A percentile compares a stretch with the other conserved stretches of the same genome.
Evolutionary conservation across 2,113 vertebrate genomes (phyloP).

Genomic region (Prietella phreatophila): DNA sequence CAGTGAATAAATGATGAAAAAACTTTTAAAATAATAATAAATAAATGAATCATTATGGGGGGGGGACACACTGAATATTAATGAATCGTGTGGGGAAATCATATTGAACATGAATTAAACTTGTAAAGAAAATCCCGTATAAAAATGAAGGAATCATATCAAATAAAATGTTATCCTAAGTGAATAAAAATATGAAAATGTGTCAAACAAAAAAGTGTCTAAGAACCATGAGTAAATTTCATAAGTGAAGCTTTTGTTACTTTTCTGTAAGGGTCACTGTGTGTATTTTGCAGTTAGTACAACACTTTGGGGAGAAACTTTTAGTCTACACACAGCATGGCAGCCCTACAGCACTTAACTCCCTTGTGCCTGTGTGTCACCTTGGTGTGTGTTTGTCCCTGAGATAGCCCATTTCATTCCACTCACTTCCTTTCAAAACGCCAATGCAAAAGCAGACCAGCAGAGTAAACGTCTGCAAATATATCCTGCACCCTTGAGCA

Average conservation of each 20-base stretch:
- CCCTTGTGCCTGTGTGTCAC: conserved; percentile 26
- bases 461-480: conserved; percentile 34
- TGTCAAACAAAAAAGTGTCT: background rate
- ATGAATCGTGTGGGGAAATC: background rate
- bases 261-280: background rate
- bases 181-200: background rate
- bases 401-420: conserved; percentile 26
- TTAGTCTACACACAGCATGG: background rate
- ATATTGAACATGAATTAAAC: background rate
- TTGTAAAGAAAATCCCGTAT: background rate
- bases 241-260: background rate
- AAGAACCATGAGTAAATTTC: background rate
- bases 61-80: background rate
- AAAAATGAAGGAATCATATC: background rate
- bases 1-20: background rate
- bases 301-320: background rate
- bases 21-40: background rate
- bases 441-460: conserved; percentile 6
- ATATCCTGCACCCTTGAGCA: conserved; percentile 42
- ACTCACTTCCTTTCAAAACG: conserved; percentile 51
- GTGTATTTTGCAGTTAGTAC: conserved; percentile 9
- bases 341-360: conserved; percentile 14
- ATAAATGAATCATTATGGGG: background rate
- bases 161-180: background rate
- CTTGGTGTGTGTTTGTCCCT: conserved; percentile 26